Conservation (phyloP, 2,113 vertebrate species). For the Varanus salvator region DNA sequence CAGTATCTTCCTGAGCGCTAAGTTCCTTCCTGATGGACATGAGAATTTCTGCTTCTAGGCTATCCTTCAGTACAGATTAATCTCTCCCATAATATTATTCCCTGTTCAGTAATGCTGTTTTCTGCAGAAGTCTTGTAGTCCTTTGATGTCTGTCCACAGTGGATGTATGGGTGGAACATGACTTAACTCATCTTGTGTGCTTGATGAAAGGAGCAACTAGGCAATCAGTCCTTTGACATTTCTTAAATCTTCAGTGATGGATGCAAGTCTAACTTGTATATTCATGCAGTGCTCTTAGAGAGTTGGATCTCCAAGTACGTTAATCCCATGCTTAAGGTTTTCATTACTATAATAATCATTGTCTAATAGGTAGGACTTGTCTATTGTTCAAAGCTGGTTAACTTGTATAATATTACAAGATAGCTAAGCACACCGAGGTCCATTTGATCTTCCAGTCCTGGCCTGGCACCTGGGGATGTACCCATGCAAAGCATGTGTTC, state of each 20-base stretch:
- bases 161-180: conserved; percentile 11
- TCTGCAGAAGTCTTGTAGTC: neutral
- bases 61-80: neutral
- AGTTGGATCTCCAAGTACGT: neutral
- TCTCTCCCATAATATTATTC: neutral
- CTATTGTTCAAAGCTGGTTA: neutral
- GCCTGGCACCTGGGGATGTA: neutral
- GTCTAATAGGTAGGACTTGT: neutral
- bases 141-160: conserved; percentile 7
- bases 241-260: neutral
- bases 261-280: neutral
- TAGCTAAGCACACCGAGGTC: neutral
- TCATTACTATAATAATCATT: neutral
- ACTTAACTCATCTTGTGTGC: neutral
- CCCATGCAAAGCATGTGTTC: neutral
- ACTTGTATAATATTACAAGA: neutral
- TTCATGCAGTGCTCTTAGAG: neutral
- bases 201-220: conserved; percentile 16
- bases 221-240: neutral
- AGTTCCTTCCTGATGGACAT: neutral
- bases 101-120: neutral
- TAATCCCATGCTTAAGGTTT: neutral
- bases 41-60: neutral
- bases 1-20: conserved; percentile 16
- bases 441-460: neutral